phyloP scores from a whole-genome alignment of 2,888 invertebrate genomes.

The Candidula unifasciata region DNA sequence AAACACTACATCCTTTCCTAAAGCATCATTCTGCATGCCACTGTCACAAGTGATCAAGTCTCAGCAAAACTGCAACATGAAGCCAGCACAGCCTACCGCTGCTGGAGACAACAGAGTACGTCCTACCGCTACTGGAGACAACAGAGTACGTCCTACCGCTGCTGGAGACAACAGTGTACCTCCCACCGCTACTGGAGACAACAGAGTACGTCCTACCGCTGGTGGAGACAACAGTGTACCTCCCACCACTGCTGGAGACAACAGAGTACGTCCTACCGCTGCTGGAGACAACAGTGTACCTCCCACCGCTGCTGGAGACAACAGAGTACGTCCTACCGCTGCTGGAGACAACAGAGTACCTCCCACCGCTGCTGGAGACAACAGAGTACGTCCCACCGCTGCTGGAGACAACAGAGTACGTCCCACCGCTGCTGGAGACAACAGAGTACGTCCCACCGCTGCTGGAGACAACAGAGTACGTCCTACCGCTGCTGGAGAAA shows the following conservation, averaged over 20 bases:
- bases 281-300: neutral
- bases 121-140: no score
- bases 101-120: neutral
- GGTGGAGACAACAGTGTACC: neutral
- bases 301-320: neutral
- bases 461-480: neutral
- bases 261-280: neutral
- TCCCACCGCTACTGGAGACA: neutral
- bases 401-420: neutral
- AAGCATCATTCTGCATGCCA: constrained; percentile 12
- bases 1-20: neutral
- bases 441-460: neutral
- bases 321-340: neutral
- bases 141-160: neutral
- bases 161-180: neutral
- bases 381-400: neutral
- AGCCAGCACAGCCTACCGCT: neutral
- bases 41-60: constrained; percentile 5
- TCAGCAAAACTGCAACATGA: neutral
- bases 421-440: neutral
- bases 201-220: neutral
- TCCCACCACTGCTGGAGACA: neutral
- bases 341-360: neutral
- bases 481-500: neutral
- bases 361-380: neutral